These are phyloP conservation scores for Colletes latitarsis DNA, from an alignment of 1,140 invertebrate genomes.

Conservation along the genomic window DNA sequence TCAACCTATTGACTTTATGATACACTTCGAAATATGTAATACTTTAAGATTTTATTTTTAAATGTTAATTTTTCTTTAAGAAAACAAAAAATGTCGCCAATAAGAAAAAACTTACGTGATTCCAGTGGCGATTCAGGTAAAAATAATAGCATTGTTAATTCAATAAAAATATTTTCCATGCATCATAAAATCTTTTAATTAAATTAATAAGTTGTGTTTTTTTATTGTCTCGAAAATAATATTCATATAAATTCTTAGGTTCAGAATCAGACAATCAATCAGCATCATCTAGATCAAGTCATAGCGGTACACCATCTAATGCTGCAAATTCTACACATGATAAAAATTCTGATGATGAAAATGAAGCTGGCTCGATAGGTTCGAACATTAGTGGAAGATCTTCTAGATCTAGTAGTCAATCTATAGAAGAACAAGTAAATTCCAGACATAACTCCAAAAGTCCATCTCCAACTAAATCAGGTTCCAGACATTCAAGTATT, in stretches of 20 bases:
- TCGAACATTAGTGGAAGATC: slow-evolving; percentile 74
- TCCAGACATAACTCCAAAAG: slow-evolving; percentile 68
- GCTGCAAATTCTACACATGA: slow-evolving; percentile 65
- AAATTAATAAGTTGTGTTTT: not conserved
- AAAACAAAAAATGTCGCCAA: slow-evolving; percentile 65
- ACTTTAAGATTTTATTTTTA: not conserved
- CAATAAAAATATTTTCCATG: not conserved
- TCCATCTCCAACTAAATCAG: slow-evolving; percentile 69
- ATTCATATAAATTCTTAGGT: slow-evolving; percentile 61
- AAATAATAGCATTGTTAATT: slow-evolving; percentile 9
- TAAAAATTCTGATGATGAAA: slow-evolving; percentile 67
- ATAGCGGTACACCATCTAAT: slow-evolving; percentile 68
- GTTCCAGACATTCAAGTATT: slow-evolving; percentile 71
- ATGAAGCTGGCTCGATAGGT: slow-evolving; percentile 54
- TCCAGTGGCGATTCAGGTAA: slow-evolving; percentile 74
- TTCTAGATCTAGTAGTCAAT: slow-evolving; percentile 67
- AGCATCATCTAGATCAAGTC: slow-evolving; percentile 76
- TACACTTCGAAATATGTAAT: not conserved
- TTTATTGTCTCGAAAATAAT: not conserved
- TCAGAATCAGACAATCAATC: slow-evolving; percentile 80
- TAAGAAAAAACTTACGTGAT: slow-evolving; percentile 55
- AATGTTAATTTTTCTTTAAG: not conserved
- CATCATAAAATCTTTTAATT: not conserved
- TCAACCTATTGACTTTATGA: not conserved
- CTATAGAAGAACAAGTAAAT: slow-evolving; percentile 63